Evolutionary conservation across 2,888 invertebrate species (phyloP), one percentile per base, ranked within the genome.

Genomic region (Brenthis ino): DNA sequence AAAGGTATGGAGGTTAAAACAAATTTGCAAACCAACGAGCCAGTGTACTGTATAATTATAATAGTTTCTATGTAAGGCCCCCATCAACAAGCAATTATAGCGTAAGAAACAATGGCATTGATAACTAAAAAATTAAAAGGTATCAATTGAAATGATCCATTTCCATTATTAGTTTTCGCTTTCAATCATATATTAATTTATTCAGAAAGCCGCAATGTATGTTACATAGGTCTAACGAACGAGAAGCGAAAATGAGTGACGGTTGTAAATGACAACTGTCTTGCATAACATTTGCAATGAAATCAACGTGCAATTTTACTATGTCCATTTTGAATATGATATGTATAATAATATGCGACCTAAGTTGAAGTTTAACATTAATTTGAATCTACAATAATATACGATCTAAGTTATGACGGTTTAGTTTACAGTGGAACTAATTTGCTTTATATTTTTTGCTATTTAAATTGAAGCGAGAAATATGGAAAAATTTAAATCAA

Each of bases 231-330:
- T 20, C 14, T 48, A 47, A 58, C 2, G 50, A n/a, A 11, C 14
- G 50, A 8, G 24, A 16, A 33, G 8, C 6, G 37, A 6, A 16
- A 12, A 12, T 12, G 51, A 53, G 53, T 20, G 24, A 63, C 33
- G 6, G 8, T 37, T 16, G 33, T 20, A 53, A 3, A 53, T 53
- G 53, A 43, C 14, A 14, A 37, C 28, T 28, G n/a, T 33, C 20
- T 63, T 63, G 63, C 37, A 53, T 63, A 63, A 63, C 33, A 63
- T 63, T 20, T 53, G 63, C 63, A 63, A 58, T 53, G 37, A 63
- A 63, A 53, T 63, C 20, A n/a, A 63, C 53, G 14, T 37, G 47
- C 20, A 53, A 53, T 63, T 16, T 63, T 12, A 6, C 1, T 51
- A 50, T 51, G 2, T 3, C n/a, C 50, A n/a, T 50, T 61, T 37